Conservation (phyloP, 2,888 invertebrate species). For the Tubiluchus corallicola region DNA sequence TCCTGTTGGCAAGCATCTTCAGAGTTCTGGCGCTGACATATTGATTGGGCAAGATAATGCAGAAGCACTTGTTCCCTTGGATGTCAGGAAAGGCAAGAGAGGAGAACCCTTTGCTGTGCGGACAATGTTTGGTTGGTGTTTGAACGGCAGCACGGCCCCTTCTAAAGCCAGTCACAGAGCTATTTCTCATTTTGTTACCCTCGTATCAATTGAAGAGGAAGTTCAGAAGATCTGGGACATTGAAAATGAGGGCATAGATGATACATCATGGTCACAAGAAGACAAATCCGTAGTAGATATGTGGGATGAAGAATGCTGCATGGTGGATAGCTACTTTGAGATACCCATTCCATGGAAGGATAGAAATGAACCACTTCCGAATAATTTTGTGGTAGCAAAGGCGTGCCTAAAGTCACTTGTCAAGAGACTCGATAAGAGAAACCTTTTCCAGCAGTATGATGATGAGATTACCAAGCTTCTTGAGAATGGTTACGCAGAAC, state of each 20-base stretch:
- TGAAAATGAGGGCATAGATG: no score
- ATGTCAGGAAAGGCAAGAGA: background rate
- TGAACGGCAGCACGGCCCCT: background rate
- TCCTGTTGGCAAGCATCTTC: no score
- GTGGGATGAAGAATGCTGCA: no score
- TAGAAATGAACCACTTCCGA: background rate
- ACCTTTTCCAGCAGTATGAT: background rate
- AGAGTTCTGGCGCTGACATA: background rate
- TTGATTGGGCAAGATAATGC: background rate
- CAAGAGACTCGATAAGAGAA: background rate
- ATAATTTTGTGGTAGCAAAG: background rate
- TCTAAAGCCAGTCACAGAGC: background rate
- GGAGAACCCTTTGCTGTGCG: background rate
- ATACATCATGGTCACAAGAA: no score
- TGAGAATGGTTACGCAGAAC: background rate
- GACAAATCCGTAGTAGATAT: no score
- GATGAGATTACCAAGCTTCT: background rate
- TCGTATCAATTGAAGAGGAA: no score
- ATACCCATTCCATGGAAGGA: background rate
- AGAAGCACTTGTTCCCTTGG: background rate
- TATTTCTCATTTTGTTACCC: background rate
- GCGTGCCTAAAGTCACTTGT: background rate
- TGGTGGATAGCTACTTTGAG: background rate
- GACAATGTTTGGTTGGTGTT: background rate
- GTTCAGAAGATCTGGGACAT: no score